Evolutionary conservation across 2,113 vertebrate species (phyloP).

Genomic region (Cyprinodon variegatus): DNA sequence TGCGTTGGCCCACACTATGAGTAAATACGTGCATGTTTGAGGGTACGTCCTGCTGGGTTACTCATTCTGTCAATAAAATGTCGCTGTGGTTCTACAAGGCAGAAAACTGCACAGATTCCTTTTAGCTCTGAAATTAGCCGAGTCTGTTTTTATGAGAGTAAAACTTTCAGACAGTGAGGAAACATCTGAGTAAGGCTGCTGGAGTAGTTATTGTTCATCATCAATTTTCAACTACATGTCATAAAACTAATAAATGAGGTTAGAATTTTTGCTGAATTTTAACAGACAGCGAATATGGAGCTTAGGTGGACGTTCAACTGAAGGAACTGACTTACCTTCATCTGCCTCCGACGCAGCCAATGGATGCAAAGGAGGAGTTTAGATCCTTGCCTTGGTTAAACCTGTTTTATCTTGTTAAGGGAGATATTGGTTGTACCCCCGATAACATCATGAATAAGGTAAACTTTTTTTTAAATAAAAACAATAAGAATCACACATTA

Average conservation of each 20-base stretch:
- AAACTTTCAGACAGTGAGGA: conserved; percentile 46
- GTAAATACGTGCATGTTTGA: conserved; percentile 58
- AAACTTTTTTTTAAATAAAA: too few species aligned
- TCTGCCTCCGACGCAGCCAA: too few species aligned
- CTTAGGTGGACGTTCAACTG: too few species aligned
- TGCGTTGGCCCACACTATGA: conserved; percentile 48
- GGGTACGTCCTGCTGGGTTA: conserved; percentile 38
- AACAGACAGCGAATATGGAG: neutral
- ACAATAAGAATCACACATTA: too few species aligned
- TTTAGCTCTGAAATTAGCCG: conserved; percentile 54
- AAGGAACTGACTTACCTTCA: too few species aligned
- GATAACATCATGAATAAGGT: too few species aligned
- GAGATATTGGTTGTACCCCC: too few species aligned
- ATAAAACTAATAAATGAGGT: neutral
- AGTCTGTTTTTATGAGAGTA: conserved; percentile 50
- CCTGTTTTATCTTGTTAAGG: too few species aligned
- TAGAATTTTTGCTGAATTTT: neutral
- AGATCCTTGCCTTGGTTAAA: too few species aligned
- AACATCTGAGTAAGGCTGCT: conserved; percentile 25
- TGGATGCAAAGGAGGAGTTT: too few species aligned
- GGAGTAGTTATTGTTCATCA: neutral
- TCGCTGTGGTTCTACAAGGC: conserved; percentile 50
- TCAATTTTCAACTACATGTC: neutral
- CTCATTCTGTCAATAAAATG: conserved; percentile 57
- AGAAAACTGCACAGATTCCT: conserved; percentile 52